Evolutionary conservation across 1,140 invertebrate genomes (phyloP), one percentile per base, ranked within the genome.

Genomic region (Saccostrea glomerata): DNA sequence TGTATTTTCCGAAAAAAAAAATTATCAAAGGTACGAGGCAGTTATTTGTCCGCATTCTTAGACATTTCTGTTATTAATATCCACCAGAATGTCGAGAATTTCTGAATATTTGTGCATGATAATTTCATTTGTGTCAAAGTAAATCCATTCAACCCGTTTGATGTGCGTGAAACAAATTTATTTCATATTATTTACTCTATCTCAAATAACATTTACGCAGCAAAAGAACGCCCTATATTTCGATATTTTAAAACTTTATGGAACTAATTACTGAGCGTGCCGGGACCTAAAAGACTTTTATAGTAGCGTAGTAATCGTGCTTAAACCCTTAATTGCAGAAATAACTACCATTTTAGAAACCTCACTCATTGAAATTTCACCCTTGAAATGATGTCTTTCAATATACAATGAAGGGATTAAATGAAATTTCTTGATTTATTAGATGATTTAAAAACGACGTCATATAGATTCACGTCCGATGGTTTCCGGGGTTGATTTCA

Each of bases 261-360:
- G 15, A 9, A 77, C 25, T 77, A 77, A 77, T 77, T 36, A 77
- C 70, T 30, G 25, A 77, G 25, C 25, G 13, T 77, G 23, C 13
- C 70, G 70, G 30, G 70, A 77, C 70, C 70, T 77, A 15, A 77
- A 77, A 77, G 12, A 36, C 23, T 77, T 30, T 36, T 1, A 30
- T 7, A 30, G 25, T 30, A 36, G 23, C 70, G 9, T 12, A 30
- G 25, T 77, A 77, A 77, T 77, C 70, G 25, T 12, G 15, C 30
- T 36, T 66, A 77, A 77, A 77, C 70, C 70, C 25, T 77, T 77
- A 77, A 77, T 77, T 77, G 70, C 70, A 36, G 23, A 77, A 77
- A 77, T 77, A 77, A 36, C 70, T 77, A 30, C 70, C 30, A 77
- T 77, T 77, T 77, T 77, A 25, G 30, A 77, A 77, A 30, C 70